phyloP scores from a whole-genome alignment of 2,797 vertebrate genomes.

The Monodelphis domestica region DNA sequence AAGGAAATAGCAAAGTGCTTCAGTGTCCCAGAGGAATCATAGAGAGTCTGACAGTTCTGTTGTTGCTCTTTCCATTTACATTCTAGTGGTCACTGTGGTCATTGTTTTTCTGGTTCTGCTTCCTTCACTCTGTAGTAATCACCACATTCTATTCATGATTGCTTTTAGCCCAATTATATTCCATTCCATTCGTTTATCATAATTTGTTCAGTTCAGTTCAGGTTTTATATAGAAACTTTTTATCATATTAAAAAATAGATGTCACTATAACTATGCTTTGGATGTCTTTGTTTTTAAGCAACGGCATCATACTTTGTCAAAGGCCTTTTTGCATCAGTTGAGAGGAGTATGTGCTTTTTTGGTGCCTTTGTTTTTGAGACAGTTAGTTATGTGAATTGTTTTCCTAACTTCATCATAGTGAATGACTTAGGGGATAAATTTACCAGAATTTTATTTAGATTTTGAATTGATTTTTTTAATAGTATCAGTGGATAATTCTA shows the following conservation, averaged over 20 bases:
- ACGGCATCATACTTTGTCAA: constrained; percentile 31
- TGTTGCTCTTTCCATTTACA: background rate
- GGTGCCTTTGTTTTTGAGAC: background rate
- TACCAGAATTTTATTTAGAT: constrained; percentile 17
- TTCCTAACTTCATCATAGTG: background rate
- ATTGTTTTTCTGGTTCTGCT: background rate
- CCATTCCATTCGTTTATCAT: background rate
- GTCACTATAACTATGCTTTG: background rate
- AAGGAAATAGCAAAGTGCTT: background rate
- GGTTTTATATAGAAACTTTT: background rate
- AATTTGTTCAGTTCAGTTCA: background rate
- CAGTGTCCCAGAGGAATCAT: background rate
- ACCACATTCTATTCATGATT: background rate
- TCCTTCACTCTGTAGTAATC: background rate
- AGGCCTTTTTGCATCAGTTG: background rate
- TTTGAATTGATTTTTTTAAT: background rate
- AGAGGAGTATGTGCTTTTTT: background rate
- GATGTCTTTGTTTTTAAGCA: constrained; percentile 27
- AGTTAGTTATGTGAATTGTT: background rate
- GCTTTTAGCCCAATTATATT: background rate
- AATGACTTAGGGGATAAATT: background rate
- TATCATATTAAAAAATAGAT: background rate
- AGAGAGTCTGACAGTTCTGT: background rate
- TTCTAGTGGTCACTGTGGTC: background rate
- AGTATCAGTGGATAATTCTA: background rate